A percentile compares a stretch with the other conserved stretches of the same genome.
These are phyloP conservation scores for Drosophila pseudotakahashii DNA, from an alignment of 2,888 invertebrate genomes.

Conservation along the genomic window DNA sequence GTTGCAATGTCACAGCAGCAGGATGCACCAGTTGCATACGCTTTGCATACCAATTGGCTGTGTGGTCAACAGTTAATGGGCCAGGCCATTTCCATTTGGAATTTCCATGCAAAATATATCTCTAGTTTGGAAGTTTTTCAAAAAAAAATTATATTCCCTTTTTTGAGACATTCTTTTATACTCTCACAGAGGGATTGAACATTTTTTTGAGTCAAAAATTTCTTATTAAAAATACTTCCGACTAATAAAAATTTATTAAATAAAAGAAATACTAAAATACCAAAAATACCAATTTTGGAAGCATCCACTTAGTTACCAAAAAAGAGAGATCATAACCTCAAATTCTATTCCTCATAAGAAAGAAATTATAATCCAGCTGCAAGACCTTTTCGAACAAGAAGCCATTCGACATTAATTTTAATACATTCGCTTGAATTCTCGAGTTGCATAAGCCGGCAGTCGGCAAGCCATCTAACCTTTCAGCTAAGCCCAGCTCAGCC, in stretches of 20 bases:
- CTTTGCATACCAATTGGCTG: conserved; percentile 47
- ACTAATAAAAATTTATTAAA: not conserved
- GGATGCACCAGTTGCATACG: conserved; percentile 77
- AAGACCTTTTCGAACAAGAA: not conserved
- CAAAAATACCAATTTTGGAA: too few species aligned
- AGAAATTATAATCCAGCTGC: not conserved
- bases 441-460: conserved; percentile 24
- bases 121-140: not conserved
- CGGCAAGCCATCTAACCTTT: conserved; percentile 35
- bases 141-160: not conserved
- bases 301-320: too few species aligned
- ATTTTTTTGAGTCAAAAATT: not conserved
- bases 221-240: not conserved
- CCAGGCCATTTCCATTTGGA: conserved; percentile 7
- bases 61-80: conserved; percentile 47
- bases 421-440: conserved; percentile 23
- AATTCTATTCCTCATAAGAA: not conserved
- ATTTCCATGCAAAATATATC: not conserved
- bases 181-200: not conserved
- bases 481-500: conserved; percentile 16
- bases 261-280: not conserved
- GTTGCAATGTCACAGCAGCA: conserved; percentile 71
- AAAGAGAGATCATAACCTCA: not conserved
- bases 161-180: not conserved
- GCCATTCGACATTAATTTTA: conserved; percentile 13